A percentile compares a stretch with the other conserved stretches of the same genome.
Conservation (phyloP, 30 jellyfish, hydroid and myxozoan genomes). For the Cassiopea xamachana region DNA sequence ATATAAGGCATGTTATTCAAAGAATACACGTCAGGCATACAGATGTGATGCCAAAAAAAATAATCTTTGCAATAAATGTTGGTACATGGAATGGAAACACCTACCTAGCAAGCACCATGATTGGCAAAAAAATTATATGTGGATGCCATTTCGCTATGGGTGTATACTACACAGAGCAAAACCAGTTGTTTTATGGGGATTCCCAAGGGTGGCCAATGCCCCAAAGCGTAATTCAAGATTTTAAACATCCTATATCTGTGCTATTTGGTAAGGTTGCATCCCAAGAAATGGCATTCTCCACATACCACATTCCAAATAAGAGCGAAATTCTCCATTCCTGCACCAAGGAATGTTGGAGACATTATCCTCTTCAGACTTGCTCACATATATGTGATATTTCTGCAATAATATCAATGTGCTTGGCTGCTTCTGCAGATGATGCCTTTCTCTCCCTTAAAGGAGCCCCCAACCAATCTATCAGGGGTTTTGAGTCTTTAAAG, state of each 20-base stretch:
- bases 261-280: background rate
- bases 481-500: background rate
- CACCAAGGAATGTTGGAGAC: background rate
- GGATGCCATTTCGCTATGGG: constrained; percentile 36
- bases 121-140: background rate
- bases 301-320: background rate
- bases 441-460: background rate
- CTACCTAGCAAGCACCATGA: background rate
- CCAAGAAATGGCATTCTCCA: background rate
- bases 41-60: background rate
- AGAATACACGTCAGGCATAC: background rate
- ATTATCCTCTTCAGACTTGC: background rate
- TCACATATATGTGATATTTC: background rate
- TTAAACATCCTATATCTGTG: background rate
- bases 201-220: constrained; percentile 39
- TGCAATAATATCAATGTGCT: background rate
- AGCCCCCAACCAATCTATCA: background rate
- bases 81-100: background rate
- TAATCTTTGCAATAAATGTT: background rate
- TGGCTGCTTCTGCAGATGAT: background rate
- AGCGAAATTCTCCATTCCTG: background rate
- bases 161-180: constrained; percentile 1
- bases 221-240: background rate
- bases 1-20: background rate
- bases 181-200: constrained; percentile 19